phyloP scores from a whole-genome alignment of 2,888 invertebrate species.

The Axea sp. region DNA sequence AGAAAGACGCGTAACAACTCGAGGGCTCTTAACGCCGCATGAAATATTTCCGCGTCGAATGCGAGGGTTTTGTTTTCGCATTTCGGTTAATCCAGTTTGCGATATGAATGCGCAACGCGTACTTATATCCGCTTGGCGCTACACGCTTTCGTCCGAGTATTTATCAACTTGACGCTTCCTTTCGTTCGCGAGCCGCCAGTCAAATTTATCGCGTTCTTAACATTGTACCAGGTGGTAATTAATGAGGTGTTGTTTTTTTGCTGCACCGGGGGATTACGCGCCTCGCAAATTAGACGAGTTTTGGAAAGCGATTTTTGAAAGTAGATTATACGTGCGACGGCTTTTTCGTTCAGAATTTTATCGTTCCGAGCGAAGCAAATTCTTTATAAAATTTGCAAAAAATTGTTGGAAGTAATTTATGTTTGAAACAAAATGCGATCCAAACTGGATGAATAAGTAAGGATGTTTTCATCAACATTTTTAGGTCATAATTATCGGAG shows the following conservation, averaged over 20 bases:
- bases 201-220: conserved; percentile 53
- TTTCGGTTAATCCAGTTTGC: conserved; percentile 46
- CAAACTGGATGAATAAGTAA: too few relatives aligned
- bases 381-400: too few relatives aligned
- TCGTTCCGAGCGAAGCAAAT: too few relatives aligned
- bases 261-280: conserved; percentile 23
- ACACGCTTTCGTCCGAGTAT: conserved; percentile 25
- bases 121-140: conserved; percentile 17
- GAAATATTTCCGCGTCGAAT: conserved; percentile 55
- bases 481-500: too few relatives aligned
- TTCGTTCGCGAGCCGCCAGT: conserved; percentile 30
- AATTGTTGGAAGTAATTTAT: too few relatives aligned
- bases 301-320: conserved; percentile 20
- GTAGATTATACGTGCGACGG: conserved; percentile 6
- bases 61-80: conserved; percentile 51
- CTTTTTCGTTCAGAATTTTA: too few relatives aligned
- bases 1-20: conserved; percentile 38
- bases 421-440: too few relatives aligned
- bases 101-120: conserved; percentile 33
- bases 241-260: conserved; percentile 40
- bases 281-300: conserved; percentile 30
- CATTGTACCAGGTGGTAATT: conserved; percentile 50
- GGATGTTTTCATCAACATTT: too few relatives aligned
- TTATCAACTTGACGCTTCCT: conserved; percentile 47
- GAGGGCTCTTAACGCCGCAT: conserved; percentile 41